These are phyloP conservation scores for Campaea margaritaria DNA, from an alignment of 2,888 invertebrate species.

Conservation along the genomic window DNA sequence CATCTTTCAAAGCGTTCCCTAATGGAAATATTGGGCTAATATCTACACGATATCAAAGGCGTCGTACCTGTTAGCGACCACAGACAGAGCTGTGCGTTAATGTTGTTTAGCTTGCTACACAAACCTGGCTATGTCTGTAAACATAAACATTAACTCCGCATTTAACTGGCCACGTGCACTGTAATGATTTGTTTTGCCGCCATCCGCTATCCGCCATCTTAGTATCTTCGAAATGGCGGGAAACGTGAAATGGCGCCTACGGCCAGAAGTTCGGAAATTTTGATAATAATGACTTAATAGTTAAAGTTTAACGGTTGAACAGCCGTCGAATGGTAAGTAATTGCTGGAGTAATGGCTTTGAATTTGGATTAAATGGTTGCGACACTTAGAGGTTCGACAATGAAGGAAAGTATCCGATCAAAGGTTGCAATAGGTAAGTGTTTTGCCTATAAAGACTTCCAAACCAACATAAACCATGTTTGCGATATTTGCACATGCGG, in stretches of 20 bases:
- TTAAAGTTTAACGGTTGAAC: slow-evolving; percentile 72
- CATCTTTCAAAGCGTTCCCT: slow-evolving; percentile 31
- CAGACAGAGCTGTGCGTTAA: slow-evolving; percentile 28
- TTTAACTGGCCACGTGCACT: slow-evolving; percentile 57
- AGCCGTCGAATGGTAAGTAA: slow-evolving; percentile 65
- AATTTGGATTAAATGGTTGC: slow-evolving; percentile 53
- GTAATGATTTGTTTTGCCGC: slow-evolving; percentile 43
- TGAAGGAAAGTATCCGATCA: slow-evolving; percentile 25
- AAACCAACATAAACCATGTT: neutral
- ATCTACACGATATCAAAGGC: slow-evolving; percentile 33
- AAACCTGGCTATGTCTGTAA: slow-evolving; percentile 43
- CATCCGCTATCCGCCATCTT: slow-evolving; percentile 53
- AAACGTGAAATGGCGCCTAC: slow-evolving; percentile 57
- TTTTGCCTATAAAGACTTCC: too few species aligned
- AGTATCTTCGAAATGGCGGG: slow-evolving; percentile 48
- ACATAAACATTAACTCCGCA: slow-evolving; percentile 53
- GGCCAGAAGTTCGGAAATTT: slow-evolving; percentile 57
- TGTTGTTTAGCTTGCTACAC: slow-evolving; percentile 31
- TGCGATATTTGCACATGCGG: neutral
- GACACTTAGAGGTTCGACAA: slow-evolving; percentile 47
- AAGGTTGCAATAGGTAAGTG: slow-evolving; percentile 27
- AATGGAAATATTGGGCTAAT: slow-evolving; percentile 33
- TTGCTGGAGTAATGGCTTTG: slow-evolving; percentile 64
- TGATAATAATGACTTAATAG: slow-evolving; percentile 76
- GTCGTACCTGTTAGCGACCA: slow-evolving; percentile 34